Base-by-base conservation (phyloP, 2,113 vertebrate genomes). In the Myotis lucifugus region DNA sequence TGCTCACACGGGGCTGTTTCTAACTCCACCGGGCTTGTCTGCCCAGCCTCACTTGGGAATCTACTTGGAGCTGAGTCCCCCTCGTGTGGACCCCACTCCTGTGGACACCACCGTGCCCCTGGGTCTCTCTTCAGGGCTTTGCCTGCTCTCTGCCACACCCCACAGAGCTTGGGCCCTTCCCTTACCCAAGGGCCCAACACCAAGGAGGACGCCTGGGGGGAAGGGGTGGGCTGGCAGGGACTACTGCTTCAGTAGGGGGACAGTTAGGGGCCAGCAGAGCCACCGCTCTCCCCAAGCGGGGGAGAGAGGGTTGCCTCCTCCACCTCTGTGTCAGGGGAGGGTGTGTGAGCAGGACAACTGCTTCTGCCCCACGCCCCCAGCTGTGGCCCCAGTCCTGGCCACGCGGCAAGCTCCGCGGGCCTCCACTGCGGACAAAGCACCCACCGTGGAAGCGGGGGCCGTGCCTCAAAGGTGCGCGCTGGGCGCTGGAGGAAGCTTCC, bases 401-500 rank as follows among this genome's bases (percentile, higher is more conserved):
- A 56, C 6, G 13, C n/a, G 14, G 77, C 61, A 34, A 54, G 69
- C 37, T 48, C 56, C 25, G 0, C 34, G 76, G 50, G 5, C 10
- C 23, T 52, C 21, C 46, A 66, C 29, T 70, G n/a, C n/a, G 23
- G 34, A 54, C 34, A 23, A n/a, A 50, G 77, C 32, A 78, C 15
- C 66, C 61, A 52, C 6, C 1, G 5, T 11, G 2, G 42, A 5
- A 3, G 15, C 2, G 0, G 56, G 66, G 66, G 3, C 34, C 1
- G n/a, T 32, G 40, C 46, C 37, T 4, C 40, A 6, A 2, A 9
- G 6, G 72, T 14, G 61, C 11, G 4, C 6, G 32, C 61, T 25
- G 27, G 52, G 82, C 0, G 0, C 1, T 0, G 9, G 25, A 21
- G n/a, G 40, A 32, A 46, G 7, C 13, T 1, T 17, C 0, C 0